Evolutionary conservation across 2,888 invertebrate species (phyloP).

Genomic region (Erpobdella octoculata): DNA sequence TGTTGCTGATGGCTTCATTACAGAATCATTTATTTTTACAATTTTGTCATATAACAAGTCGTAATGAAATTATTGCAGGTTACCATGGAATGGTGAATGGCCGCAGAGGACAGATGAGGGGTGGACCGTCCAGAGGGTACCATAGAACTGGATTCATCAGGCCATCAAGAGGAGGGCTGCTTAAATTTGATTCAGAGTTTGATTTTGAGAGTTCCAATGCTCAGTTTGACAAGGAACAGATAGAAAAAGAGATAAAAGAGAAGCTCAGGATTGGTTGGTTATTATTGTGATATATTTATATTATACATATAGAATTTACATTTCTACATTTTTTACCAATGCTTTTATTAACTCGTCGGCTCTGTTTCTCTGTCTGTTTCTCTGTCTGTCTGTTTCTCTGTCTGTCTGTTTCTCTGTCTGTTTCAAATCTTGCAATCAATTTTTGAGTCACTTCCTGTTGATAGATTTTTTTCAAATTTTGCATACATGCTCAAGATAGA

Average conservation of each 20-base stretch:
- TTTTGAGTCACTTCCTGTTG: too few relatives aligned
- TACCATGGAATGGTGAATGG: conserved; percentile 1
- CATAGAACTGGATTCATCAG: conserved; percentile 1
- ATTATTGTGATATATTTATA: not conserved
- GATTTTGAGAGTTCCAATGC: conserved; percentile 98
- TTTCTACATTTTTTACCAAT: too few relatives aligned
- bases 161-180: conserved; percentile 41
- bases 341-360: too few relatives aligned
- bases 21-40: too few relatives aligned
- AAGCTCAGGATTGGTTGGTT: conserved; percentile 64
- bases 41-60: too few relatives aligned
- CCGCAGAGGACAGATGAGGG: conserved; percentile 3
- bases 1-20: too few relatives aligned
- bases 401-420: not conserved
- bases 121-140: conserved; percentile 17
- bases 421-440: too few relatives aligned
- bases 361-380: too few relatives aligned
- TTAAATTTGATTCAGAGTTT: conserved; percentile 91
- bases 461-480: too few relatives aligned
- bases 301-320: too few relatives aligned
- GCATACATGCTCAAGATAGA: too few relatives aligned
- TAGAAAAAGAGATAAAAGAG: conserved; percentile 67
- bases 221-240: conserved; percentile 74
- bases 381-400: not conserved
- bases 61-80: conserved; percentile 4